These are phyloP conservation scores for Drosophila rufa DNA, from an alignment of 1,140 invertebrate species.

Conservation along the genomic window DNA sequence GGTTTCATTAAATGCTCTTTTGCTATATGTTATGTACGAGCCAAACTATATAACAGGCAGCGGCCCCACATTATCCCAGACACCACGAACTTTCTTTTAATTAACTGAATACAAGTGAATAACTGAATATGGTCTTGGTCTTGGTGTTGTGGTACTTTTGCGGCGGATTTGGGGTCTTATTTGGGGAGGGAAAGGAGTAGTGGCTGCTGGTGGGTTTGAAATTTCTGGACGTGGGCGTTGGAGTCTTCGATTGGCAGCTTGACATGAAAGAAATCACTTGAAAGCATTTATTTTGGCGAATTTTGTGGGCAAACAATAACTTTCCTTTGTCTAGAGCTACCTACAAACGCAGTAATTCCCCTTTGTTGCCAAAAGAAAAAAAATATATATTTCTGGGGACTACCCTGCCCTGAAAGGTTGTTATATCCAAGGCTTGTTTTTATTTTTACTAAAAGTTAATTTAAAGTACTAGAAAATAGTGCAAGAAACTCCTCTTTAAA, in stretches of 20 bases:
- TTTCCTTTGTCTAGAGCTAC: conserved; percentile 50
- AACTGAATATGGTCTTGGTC: conserved; percentile 45
- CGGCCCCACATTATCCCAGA: conserved; percentile 50
- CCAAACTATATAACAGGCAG: conserved; percentile 11
- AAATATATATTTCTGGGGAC: not conserved
- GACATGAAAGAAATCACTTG: conserved; percentile 70
- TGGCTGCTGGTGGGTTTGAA: conserved; percentile 9
- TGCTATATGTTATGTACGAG: not conserved
- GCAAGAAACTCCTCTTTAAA: not conserved
- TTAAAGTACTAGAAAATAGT: no score
- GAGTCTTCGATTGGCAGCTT: conserved; percentile 56
- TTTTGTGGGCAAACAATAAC: conserved; percentile 39
- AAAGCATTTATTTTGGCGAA: conserved; percentile 24
- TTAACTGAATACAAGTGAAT: conserved; percentile 64
- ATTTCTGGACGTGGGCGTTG: conserved; percentile 33
- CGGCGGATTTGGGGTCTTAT: conserved; percentile 14
- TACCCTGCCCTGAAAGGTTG: not conserved
- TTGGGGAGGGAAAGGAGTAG: conserved; percentile 17
- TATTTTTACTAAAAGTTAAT: not conserved
- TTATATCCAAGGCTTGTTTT: not conserved
- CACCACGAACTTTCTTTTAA: conserved; percentile 76
- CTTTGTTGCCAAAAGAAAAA: not conserved
- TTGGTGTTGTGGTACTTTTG: conserved; percentile 10
- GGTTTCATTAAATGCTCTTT: conserved; percentile 62
- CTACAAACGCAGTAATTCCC: conserved; percentile 30